Conservation (phyloP, 2,888 invertebrate genomes). For the Eustalomyia histrio region DNA sequence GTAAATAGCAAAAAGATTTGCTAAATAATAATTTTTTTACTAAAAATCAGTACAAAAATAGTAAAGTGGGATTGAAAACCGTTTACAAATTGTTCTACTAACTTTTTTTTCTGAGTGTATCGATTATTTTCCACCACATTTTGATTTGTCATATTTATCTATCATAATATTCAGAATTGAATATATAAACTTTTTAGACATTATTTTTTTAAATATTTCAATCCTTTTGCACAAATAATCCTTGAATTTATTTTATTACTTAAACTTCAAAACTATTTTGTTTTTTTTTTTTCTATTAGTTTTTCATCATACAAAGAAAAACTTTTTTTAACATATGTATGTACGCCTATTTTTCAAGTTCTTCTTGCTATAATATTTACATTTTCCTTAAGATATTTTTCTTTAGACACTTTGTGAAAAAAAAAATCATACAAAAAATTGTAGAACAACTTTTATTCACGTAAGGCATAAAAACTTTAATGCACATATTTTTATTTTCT, state of each 20-base stretch:
- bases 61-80: too few relatives aligned
- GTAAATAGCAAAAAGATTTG: too few relatives aligned
- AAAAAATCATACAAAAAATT: not conserved
- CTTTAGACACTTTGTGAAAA: slow-evolving; percentile 57
- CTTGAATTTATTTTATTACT: not conserved
- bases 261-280: not conserved
- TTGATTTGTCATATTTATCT: too few relatives aligned
- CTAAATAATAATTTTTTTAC: too few relatives aligned
- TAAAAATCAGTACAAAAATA: too few relatives aligned
- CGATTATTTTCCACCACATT: too few relatives aligned
- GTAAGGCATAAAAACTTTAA: slow-evolving; percentile 41
- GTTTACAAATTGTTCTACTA: too few relatives aligned
- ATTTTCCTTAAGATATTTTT: slow-evolving; percentile 57
- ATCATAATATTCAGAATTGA: too few relatives aligned
- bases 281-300: not conserved
- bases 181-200: too few relatives aligned
- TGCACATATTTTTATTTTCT: slow-evolving; percentile 23
- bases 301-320: slow-evolving; percentile 9
- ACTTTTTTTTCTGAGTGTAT: too few relatives aligned
- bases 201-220: not conserved
- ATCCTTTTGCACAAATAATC: not conserved
- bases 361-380: slow-evolving; percentile 50
- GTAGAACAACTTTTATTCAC: slow-evolving; percentile 64
- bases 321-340: slow-evolving; percentile 47
- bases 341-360: slow-evolving; percentile 37